Conservation (phyloP, 2,888 invertebrate species). For the Melanchra persicariae region DNA sequence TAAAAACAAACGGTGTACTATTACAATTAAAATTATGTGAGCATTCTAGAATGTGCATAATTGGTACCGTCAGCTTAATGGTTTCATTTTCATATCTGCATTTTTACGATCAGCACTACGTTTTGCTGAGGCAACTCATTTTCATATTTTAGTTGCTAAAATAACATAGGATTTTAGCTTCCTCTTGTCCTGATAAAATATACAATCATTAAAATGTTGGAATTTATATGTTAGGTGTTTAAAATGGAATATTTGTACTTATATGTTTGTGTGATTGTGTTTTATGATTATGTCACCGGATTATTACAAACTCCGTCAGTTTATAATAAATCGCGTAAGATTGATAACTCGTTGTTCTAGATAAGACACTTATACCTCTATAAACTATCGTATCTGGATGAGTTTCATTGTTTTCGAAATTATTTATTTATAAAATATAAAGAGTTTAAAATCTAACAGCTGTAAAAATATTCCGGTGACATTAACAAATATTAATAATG, state of each 20-base stretch:
- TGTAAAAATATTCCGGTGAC: too few relatives aligned
- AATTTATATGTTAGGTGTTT: background rate
- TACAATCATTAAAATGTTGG: slow-evolving; percentile 20
- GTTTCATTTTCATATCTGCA: slow-evolving; percentile 62
- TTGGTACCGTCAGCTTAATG: slow-evolving; percentile 60
- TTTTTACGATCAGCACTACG: slow-evolving; percentile 58
- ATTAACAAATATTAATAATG: too few relatives aligned
- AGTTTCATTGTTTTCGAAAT: too few relatives aligned
- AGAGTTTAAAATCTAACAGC: too few relatives aligned
- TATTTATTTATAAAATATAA: too few relatives aligned
- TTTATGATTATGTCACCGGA: background rate
- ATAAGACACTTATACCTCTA: too few relatives aligned
- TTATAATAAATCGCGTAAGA: too few relatives aligned
- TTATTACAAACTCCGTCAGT: too few relatives aligned
- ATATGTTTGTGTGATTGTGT: background rate
- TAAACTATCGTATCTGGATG: too few relatives aligned
- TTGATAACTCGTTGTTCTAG: too few relatives aligned
- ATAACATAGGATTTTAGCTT: slow-evolving; percentile 45
- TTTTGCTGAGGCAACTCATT: slow-evolving; percentile 60
- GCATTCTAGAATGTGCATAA: slow-evolving; percentile 41
- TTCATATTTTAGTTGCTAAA: slow-evolving; percentile 60
- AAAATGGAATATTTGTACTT: background rate
- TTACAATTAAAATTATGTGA: slow-evolving; percentile 25
- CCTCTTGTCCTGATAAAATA: slow-evolving; percentile 29
- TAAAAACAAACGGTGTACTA: background rate